phyloP scores from a whole-genome alignment of 2,888 invertebrate genomes.

The Meghimatium bilineatum region DNA sequence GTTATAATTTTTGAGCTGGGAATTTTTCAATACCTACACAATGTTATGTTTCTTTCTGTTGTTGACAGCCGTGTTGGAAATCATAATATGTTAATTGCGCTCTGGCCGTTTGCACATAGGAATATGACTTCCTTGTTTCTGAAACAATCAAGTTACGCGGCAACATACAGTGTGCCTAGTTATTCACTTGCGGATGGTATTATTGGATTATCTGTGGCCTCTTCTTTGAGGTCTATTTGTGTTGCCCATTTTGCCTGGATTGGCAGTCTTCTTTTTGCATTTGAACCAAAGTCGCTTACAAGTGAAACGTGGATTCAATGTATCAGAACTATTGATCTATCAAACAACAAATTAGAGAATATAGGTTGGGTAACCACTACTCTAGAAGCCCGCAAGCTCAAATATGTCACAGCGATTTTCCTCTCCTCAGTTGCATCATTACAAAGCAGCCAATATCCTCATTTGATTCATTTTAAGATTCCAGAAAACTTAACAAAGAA shows the following conservation, averaged over 20 bases:
- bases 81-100: neutral
- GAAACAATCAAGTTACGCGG: neutral
- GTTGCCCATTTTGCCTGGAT: neutral
- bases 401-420: neutral
- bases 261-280: neutral
- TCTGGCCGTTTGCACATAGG: neutral
- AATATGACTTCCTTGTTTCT: neutral
- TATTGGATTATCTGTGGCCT: neutral
- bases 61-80: slow-evolving; percentile 6
- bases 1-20: neutral
- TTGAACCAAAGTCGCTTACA: neutral
- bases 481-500: neutral
- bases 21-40: neutral
- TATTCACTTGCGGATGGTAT: neutral
- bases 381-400: neutral
- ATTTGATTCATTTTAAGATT: neutral
- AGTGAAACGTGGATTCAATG: neutral
- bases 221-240: neutral
- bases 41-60: neutral
- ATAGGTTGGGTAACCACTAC: neutral
- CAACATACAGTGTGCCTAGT: neutral
- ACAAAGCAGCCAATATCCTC: neutral
- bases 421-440: neutral
- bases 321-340: neutral
- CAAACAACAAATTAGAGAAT: neutral